Conservation (phyloP, 2,113 vertebrate species). For the Phyllostomus hastatus region DNA sequence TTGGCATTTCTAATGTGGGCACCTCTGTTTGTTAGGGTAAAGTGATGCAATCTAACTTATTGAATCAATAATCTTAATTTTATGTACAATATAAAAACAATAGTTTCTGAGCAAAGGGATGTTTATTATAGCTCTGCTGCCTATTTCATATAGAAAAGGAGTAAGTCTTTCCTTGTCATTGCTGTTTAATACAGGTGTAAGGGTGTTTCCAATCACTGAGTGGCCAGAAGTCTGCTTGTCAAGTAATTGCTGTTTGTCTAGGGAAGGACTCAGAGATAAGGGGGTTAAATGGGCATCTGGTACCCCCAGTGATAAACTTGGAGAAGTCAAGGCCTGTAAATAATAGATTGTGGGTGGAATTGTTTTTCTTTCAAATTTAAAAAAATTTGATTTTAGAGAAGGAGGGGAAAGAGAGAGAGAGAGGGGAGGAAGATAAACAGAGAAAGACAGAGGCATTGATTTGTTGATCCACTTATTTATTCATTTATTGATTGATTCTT, state of each 20-base stretch:
- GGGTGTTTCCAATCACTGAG: not conserved
- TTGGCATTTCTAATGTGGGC: not conserved
- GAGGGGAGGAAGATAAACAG: no score
- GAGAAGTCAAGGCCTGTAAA: not conserved
- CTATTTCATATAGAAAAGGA: not conserved
- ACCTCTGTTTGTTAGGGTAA: not conserved
- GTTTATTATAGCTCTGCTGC: not conserved
- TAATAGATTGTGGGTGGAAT: not conserved
- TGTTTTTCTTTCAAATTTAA: not conserved
- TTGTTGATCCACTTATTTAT: no score
- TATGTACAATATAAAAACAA: not conserved
- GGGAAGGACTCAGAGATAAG: not conserved
- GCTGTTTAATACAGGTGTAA: not conserved
- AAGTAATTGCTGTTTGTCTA: not conserved
- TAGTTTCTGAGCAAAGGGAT: not conserved
- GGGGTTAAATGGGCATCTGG: not conserved
- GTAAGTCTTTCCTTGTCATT: not conserved
- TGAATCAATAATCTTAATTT: not conserved
- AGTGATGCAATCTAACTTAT: not conserved
- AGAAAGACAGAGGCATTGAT: no score
- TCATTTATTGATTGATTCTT: no score
- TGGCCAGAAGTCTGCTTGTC: not conserved
- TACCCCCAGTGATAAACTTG: not conserved
- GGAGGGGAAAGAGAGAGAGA: no score
- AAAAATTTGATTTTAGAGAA: no score